Base-by-base conservation (phyloP, 23 tunicate species). In the Diplosoma virens region DNA sequence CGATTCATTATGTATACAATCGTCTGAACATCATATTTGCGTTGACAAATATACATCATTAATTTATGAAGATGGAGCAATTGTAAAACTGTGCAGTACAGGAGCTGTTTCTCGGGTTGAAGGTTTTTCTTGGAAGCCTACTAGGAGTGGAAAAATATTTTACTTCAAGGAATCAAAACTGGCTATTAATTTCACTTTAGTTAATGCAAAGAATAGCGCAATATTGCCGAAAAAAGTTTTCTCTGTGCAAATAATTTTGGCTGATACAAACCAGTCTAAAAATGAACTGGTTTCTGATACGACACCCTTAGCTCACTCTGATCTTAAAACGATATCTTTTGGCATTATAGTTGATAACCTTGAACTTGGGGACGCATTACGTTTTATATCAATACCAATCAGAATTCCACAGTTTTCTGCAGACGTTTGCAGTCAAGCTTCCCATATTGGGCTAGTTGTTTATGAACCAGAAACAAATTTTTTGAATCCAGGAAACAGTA, bases 71-170 rank as follows among this genome's bases (percentile, higher is more conserved):
- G n/a, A n/a, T n/a, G n/a, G n/a, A n/a, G n/a, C n/a, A n/a, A n/a
- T n/a, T n/a, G n/a, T n/a, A n/a, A n/a, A n/a, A n/a, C n/a, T n/a
- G n/a, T n/a, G n/a, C n/a, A n/a, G n/a, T n/a, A n/a, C n/a, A n/a
- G n/a, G n/a, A n/a, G n/a, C n/a, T n/a, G n/a, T n/a, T n/a, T n/a
- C n/a, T n/a, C n/a, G n/a, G n/a, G n/a, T n/a, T n/a, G n/a, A n/a
- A n/a, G 36, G 17, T 24, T 22, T 72, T 72, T n/a, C 23, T 7
- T 72, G 78, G 78, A 48, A 26, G 7, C 78, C 78, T 5, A 25
- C 3, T 3, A 24, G 2, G n/a, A 47, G 61, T 21, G 4, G 25
- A 30, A 72, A 72, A 48, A 33, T 72, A 3, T 72, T 47, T 48
- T 5, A 21, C 14, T 21, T 3, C 28, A 9, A 16, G 9, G 35